Base-by-base conservation (phyloP, 2,797 vertebrate genomes). In the Nothura maculosa region DNA sequence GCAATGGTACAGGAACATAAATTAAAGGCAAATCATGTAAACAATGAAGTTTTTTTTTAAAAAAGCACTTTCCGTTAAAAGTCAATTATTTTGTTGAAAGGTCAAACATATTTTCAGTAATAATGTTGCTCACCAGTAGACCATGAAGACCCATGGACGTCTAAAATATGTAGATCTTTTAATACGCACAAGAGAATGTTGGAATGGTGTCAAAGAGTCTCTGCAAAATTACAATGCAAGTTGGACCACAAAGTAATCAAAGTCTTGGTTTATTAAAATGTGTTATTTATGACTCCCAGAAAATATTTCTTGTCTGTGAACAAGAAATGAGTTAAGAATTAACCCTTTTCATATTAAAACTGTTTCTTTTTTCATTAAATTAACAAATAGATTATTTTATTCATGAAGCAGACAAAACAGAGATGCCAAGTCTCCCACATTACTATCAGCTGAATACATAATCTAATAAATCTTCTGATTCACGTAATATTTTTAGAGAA, bases 241-340 rank as follows among this genome's bases (percentile, higher is more conserved):
- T 93, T 62, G 80, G 94, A 96, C 97, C 67, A 86, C 96, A 96
- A 94, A 97, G 95, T 89, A 97, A 97, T 97, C 96, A 97, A 97
- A 98, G 97, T 85, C 94, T 86, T 81, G 14, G 64, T 90, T 95
- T 96, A 96, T 97, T 96, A 97, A 97, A 96, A 97, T 86, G 87
- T 60, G 70, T 98, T 97, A 97, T 98, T 98, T 97, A 98, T 97
- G 95, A 77, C 97, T 97, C 87, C 86, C 66, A 93, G 95, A 97
- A 97, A 97, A 93, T 91, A 97, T 94, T 96, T 96, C 95, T 96
- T 87, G 74, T 83, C 95, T 93, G 61, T 55, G 78, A 85, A 96
- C 95, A 92, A 94, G 78, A 87, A 97, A 94, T 94, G 91, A 97
- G 91, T 94, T 95, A 89, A 94, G 94, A 96, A 96, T 94, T 94